Evolutionary conservation across 1,140 invertebrate species (phyloP).

Genomic region (Lamellibrachia luymesi): DNA sequence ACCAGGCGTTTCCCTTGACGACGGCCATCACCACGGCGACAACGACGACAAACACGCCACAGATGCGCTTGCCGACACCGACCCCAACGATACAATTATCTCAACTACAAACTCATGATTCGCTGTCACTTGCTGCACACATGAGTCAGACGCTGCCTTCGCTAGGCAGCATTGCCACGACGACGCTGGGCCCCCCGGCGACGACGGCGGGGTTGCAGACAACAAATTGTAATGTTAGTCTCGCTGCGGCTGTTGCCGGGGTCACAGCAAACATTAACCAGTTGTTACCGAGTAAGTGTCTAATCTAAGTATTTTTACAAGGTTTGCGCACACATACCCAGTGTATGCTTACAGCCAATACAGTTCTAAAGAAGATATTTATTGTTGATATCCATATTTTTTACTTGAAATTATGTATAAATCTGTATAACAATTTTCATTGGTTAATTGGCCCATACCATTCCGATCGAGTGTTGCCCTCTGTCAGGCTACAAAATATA

Average conservation of each 20-base stretch:
- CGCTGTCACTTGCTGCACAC: not conserved
- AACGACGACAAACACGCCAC: not conserved
- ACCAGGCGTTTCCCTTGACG: constrained; percentile 2
- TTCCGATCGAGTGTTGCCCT: not conserved
- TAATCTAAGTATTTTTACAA: not conserved
- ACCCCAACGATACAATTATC: not conserved
- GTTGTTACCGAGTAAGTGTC: constrained; percentile 45
- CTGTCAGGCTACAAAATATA: not conserved
- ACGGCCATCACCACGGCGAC: not conserved
- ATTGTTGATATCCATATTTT: too few relatives aligned
- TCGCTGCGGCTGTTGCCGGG: constrained; percentile 35
- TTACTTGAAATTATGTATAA: not conserved
- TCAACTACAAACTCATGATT: not conserved
- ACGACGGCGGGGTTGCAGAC: not conserved
- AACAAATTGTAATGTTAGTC: constrained; percentile 15
- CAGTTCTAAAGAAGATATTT: too few relatives aligned
- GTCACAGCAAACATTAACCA: constrained; percentile 46
- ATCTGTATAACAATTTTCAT: not conserved
- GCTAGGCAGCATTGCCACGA: constrained; percentile 2
- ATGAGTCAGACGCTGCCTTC: constrained; percentile 7
- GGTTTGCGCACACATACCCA: too few relatives aligned
- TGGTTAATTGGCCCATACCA: not conserved
- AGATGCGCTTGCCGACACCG: not conserved
- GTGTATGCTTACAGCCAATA: too few relatives aligned
- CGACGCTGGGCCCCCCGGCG: not conserved